Evolutionary conservation across 2,113 vertebrate species (phyloP).

Genomic region (Pseudorasbora parva): DNA sequence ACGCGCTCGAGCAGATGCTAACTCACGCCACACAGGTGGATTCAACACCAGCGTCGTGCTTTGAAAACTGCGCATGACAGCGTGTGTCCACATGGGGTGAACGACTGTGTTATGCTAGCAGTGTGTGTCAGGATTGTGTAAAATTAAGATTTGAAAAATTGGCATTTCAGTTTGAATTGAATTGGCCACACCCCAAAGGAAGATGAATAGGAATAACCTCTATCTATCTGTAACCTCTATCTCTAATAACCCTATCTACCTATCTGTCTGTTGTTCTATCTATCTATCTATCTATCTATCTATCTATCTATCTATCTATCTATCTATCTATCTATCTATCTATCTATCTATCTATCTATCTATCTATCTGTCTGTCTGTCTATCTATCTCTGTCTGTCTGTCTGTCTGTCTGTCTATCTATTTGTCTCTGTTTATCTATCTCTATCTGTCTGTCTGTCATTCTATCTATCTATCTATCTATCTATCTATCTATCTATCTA

Average conservation of each 20-base stretch:
- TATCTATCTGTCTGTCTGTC: neutral
- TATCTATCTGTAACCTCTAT: too few relatives aligned
- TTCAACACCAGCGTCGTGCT: slow-evolving; percentile 23
- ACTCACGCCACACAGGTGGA: slow-evolving; percentile 27
- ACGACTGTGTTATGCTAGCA: neutral
- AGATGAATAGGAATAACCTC: neutral
- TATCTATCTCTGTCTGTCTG: neutral
- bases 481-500: too few relatives aligned
- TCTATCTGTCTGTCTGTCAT: too few relatives aligned
- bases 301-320: too few relatives aligned
- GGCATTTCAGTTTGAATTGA: neutral
- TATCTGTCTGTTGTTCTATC: too few relatives aligned
- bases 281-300: too few relatives aligned
- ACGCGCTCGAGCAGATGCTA: slow-evolving; percentile 35
- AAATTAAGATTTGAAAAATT: neutral
- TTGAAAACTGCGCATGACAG: neutral
- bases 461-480: too few relatives aligned
- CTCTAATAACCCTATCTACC: too few relatives aligned
- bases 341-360: neutral
- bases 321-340: too few relatives aligned
- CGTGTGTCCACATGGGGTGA: neutral
- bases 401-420: too few relatives aligned
- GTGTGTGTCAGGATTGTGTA: neutral
- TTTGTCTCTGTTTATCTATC: too few relatives aligned
- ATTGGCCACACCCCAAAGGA: neutral